Evolutionary conservation across 2,113 vertebrate genomes (phyloP), one percentile per base, ranked within the genome.

Genomic region (Hipposideros armiger): DNA sequence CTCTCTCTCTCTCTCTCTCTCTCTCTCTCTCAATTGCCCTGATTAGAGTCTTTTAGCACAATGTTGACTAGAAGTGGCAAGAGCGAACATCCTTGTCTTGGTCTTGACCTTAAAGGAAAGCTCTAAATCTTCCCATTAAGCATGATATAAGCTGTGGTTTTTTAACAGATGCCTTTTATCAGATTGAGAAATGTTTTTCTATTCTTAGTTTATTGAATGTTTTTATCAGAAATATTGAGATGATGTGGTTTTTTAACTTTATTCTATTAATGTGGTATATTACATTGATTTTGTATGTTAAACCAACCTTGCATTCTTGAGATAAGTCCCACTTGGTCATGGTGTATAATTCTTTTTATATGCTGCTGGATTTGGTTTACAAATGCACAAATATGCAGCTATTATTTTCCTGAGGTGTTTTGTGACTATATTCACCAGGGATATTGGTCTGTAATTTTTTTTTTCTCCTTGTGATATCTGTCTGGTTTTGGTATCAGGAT

Each of bases 171-270:
- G 7, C 15, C n/a, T 1, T 77, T 84, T 91, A 67, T 84, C 36
- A 86, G 30, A 89, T 3, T 95, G 16, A 74, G 26, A 36, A 84
- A 64, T 36, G 22, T 64, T 80, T 73, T 93, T 96, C 50, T 88
- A 24, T 80, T 91, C 30, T 77, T 70, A 73, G 64, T 95, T 66
- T 56, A n/a, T 64, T 91, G 30, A 87, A 62, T 67, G 3, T 20
- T 82, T 95, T 95, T 58, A 89, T 78, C 40, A 95, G 13, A 90
- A 64, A 70, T 77, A 60, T 40, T 73, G 62, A 67, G 28, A 92
- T 64, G 20, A 64, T 22, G 26, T 66, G n/a, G 7, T 15, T 90
- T 93, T 86, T 66, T 5, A n/a, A 73, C 28, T 78, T 95, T 73
- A n/a, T 47, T 54, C 28, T 32, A 82, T 50, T 32, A 64, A 76